Base-by-base conservation (phyloP, 2,888 invertebrate genomes). In the Apodemia zela region DNA sequence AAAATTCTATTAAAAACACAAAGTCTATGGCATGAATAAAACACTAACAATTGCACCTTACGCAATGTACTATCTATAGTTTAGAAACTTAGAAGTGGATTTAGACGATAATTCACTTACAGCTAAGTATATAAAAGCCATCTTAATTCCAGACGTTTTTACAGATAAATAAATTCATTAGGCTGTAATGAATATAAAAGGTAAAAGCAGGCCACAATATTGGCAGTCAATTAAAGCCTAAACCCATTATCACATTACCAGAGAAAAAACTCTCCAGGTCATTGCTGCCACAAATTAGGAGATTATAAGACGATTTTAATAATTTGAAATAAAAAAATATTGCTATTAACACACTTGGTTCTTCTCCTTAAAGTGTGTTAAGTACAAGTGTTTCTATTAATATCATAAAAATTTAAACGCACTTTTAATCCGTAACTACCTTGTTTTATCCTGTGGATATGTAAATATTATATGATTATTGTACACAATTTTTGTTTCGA, bases 21-120 rank as follows among this genome's bases (percentile, higher is more conserved):
- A 73, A 71, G 69, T 77, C 73, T 80, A 83, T 84, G 82, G 82
- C 80, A 79, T 78, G 61, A 58, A 29, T 29, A 29, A 66, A 80
- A 85, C 87, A 81, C 74, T 77, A 88, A 89, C 89, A 90, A 89
- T 89, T 89, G 89, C 89, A 89, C 89, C 80, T 84, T 83, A 83
- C 72, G 77, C 76, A 76, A 78, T 73, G 79, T 75, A 85, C 85
- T 87, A 87, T 72, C 69, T 79, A 78, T 83, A 84, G 82, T 71
- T 79, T 73, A 80, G 82, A 83, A 83, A 75, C 77, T 80, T 79
- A 84, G 84, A 84, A 86, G 85, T 80, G 89, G 88, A 86, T 89
- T 88, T 84, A 89, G 88, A 84, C 89, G 84, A 73, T 85, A 88
- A 88, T 86, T 80, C 85, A 85, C 84, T 81, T 83, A 84, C 80